Evolutionary conservation across 2,113 vertebrate genomes (phyloP).

Genomic region (Percina caprodes): DNA sequence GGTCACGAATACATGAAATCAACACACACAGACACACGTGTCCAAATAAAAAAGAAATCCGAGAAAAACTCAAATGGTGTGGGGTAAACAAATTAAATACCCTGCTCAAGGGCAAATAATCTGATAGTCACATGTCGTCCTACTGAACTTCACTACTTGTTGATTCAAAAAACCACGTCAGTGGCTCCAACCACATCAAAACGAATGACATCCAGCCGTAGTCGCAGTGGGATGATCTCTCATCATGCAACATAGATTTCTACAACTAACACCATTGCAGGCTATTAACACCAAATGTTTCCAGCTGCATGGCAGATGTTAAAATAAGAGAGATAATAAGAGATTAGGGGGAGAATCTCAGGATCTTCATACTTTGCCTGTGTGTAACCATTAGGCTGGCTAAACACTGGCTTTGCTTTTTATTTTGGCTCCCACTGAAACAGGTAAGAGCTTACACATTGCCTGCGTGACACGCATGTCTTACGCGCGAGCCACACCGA

Average conservation of each 20-base stretch:
- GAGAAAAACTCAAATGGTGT: constrained; percentile 1
- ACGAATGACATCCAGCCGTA: background rate
- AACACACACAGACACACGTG: background rate
- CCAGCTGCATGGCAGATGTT: background rate
- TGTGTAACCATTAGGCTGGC: background rate
- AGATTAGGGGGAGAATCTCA: background rate
- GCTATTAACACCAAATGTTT: background rate
- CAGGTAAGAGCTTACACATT: no score
- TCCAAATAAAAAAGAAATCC: constrained; percentile 15
- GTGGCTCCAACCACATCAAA: background rate
- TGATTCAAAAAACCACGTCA: background rate
- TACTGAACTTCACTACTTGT: background rate
- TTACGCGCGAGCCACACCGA: no score
- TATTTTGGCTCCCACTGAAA: no score
- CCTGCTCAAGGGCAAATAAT: constrained; percentile 24
- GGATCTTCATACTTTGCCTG: background rate
- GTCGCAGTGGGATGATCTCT: background rate
- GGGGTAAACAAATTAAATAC: constrained; percentile 7
- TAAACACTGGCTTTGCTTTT: no score
- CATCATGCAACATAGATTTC: background rate
- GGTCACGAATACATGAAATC: constrained; percentile 51
- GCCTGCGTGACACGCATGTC: no score
- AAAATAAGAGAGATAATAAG: background rate
- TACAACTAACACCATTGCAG: background rate
- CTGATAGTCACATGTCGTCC: background rate